phyloP scores from a whole-genome alignment of 2,113 vertebrate genomes.

The Turnix velox region DNA sequence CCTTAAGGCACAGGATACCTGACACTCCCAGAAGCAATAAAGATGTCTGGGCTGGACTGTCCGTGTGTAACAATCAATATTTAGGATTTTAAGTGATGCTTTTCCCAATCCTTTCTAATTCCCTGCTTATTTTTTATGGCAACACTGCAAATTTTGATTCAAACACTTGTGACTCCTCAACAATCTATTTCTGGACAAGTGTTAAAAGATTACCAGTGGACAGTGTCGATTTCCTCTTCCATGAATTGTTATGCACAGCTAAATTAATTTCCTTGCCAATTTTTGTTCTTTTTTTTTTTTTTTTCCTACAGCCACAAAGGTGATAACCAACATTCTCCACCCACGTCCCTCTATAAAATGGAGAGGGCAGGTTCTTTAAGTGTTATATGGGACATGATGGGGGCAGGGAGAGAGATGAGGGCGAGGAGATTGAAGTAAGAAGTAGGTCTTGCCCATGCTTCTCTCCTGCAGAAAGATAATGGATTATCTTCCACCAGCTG shows the following conservation, averaged over 20 bases:
- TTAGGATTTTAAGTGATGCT: background rate
- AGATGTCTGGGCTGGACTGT: background rate
- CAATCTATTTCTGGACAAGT: conserved; percentile 25
- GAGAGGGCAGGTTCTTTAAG: background rate
- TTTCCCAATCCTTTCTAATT: background rate
- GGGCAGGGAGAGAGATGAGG: conserved; percentile 23
- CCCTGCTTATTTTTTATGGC: background rate
- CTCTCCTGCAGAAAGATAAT: conserved; percentile 62
- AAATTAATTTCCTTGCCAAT: conserved; percentile 47
- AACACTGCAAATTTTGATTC: background rate
- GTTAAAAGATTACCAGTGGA: conserved; percentile 23
- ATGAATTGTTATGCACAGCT: background rate
- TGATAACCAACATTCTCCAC: background rate
- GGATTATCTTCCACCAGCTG: conserved; percentile 77
- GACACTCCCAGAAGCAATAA: background rate
- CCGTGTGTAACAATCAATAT: background rate
- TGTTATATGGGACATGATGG: background rate
- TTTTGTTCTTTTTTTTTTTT: background rate
- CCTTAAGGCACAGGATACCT: background rate
- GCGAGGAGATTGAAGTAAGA: conserved; percentile 65
- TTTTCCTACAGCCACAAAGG: background rate
- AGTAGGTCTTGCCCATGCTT: conserved; percentile 57
- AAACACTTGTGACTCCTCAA: background rate
- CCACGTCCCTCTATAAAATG: background rate
- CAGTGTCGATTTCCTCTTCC: conserved; percentile 47